Evolutionary conservation across 2,113 vertebrate genomes (phyloP).

Genomic region (Triplophysa tibetana): DNA sequence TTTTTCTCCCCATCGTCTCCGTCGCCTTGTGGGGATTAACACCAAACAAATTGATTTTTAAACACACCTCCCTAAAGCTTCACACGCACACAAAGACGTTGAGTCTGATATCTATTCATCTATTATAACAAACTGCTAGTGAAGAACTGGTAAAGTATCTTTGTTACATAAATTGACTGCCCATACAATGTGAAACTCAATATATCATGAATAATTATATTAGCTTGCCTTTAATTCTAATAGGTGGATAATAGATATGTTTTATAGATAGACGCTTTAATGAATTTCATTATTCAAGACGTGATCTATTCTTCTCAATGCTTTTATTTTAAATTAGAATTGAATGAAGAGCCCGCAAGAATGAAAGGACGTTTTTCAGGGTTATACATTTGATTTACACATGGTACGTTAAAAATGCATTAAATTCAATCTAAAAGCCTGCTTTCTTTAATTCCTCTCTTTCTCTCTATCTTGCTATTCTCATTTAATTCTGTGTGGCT

Average conservation of each 20-base stretch:
- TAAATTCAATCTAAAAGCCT: neutral
- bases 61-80: neutral
- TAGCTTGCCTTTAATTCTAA: neutral
- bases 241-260: neutral
- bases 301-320: neutral
- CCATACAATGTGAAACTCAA: neutral
- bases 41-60: slow-evolving; percentile 37
- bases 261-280: neutral
- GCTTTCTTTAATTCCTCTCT: neutral
- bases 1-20: neutral
- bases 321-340: neutral
- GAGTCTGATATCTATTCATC: neutral
- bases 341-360: neutral
- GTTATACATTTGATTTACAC: slow-evolving; percentile 15
- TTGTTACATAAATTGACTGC: neutral
- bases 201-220: slow-evolving; percentile 3
- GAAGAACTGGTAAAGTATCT: neutral
- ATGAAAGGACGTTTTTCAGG: neutral
- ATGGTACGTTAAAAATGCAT: neutral
- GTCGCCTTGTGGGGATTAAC: slow-evolving; percentile 27
- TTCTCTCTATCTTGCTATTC: neutral
- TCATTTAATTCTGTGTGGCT: slow-evolving; percentile 4
- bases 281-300: neutral
- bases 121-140: slow-evolving; percentile 5
- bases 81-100: neutral